These are phyloP conservation scores for Chalcosyrphus nemorum DNA, from an alignment of 2,888 invertebrate species.

Conservation along the genomic window DNA sequence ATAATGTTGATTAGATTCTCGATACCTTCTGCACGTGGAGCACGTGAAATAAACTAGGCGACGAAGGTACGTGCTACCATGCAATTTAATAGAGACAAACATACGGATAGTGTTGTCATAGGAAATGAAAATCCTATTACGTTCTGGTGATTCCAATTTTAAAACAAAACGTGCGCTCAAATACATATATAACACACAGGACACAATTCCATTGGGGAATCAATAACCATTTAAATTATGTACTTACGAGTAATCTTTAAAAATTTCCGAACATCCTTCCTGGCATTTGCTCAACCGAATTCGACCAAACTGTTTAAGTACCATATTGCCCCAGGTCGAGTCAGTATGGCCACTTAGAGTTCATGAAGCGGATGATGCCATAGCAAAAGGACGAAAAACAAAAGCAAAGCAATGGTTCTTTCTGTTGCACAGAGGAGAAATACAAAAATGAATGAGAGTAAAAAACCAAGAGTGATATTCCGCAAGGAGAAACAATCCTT, in stretches of 20 bases:
- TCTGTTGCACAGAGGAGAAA: conserved; percentile 5
- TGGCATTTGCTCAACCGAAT: neutral
- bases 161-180: neutral
- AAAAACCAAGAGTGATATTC: conserved; percentile 9
- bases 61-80: neutral
- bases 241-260: neutral
- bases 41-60: neutral
- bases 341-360: neutral
- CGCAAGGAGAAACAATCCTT: conserved; percentile 51
- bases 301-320: conserved; percentile 1
- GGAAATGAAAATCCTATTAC: neutral
- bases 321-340: conserved; percentile 10
- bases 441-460: too few species aligned
- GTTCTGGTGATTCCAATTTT: neutral
- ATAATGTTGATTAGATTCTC: conserved; percentile 9
- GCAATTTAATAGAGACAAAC: neutral
- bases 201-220: neutral
- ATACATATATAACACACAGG: neutral
- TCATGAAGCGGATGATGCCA: conserved; percentile 7
- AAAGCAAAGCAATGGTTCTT: neutral
- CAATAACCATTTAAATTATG: neutral
- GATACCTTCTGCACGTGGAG: neutral
- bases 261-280: conserved; percentile 1
- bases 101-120: neutral
- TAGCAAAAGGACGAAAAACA: neutral